These are phyloP conservation scores for Caenorhabditis plicata DNA, from an alignment of 2,888 invertebrate genomes.

Conservation along the genomic window DNA sequence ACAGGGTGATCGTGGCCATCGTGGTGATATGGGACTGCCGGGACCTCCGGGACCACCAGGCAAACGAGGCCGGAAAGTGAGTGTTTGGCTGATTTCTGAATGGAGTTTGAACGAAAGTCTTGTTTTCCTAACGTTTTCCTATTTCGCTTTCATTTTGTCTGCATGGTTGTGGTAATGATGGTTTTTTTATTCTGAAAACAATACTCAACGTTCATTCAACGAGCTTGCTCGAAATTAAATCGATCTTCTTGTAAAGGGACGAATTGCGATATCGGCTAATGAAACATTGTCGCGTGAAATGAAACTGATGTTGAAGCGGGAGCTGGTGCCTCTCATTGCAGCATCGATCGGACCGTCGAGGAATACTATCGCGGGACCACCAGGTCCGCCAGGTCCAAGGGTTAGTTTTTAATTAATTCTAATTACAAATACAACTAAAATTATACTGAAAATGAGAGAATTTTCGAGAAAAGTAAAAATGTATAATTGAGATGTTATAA, in stretches of 20 bases:
- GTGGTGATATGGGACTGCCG: constrained; percentile 54
- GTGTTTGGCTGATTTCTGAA: too few species aligned
- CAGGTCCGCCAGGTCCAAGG: constrained; percentile 51
- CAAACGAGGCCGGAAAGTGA: constrained; percentile 56
- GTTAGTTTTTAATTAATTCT: constrained; percentile 31
- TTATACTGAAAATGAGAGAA: too few species aligned
- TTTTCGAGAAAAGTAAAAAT: too few species aligned
- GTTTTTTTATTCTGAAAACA: too few species aligned
- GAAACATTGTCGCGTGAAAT: constrained; percentile 21
- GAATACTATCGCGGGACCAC: constrained; percentile 41
- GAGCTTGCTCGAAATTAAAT: too few species aligned
- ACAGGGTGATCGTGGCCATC: constrained; percentile 53
- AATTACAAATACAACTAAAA: too few species aligned
- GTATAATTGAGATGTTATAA: too few species aligned
- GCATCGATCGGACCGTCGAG: constrained; percentile 39
- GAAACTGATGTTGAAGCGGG: constrained; percentile 21
- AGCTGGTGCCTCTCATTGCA: constrained; percentile 44
- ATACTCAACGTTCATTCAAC: too few species aligned
- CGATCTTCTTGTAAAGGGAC: too few species aligned
- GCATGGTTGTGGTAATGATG: too few species aligned
- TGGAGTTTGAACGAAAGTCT: too few species aligned
- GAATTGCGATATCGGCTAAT: constrained; percentile 18
- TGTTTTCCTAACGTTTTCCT: constrained; percentile 11
- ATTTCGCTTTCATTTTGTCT: constrained; percentile 18
- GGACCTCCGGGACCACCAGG: constrained; percentile 58